These are phyloP conservation scores for Poecilobothrus nobilitatus DNA, from an alignment of 2,888 invertebrate genomes.

Conservation along the genomic window DNA sequence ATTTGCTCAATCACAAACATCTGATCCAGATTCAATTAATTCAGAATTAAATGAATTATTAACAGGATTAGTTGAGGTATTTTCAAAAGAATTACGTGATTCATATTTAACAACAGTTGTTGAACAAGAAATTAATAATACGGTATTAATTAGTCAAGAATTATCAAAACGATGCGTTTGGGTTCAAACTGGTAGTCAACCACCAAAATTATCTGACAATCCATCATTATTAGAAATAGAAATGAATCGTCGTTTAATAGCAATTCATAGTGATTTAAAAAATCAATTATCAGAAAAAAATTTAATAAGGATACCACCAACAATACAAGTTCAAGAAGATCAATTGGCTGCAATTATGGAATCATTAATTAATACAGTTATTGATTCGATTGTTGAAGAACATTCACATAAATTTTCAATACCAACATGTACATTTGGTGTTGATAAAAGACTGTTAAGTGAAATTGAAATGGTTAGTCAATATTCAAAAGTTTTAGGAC, in stretches of 20 bases:
- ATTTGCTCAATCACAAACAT: constrained; percentile 13
- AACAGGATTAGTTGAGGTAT: constrained; percentile 58
- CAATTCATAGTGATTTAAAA: constrained; percentile 65
- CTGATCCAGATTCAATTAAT: constrained; percentile 46
- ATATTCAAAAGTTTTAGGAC: constrained; percentile 59
- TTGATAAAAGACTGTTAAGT: constrained; percentile 61
- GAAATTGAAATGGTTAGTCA: constrained; percentile 61
- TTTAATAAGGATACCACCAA: constrained; percentile 52
- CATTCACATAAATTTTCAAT: constrained; percentile 51
- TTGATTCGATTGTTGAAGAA: constrained; percentile 61
- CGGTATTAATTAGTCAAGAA: constrained; percentile 70
- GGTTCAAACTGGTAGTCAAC: constrained; percentile 59
- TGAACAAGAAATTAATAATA: constrained; percentile 76
- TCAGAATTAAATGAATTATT: constrained; percentile 55
- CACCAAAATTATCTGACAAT: constrained; percentile 46
- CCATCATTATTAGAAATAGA: constrained; percentile 54
- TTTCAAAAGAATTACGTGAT: constrained; percentile 68
- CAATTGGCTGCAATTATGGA: constrained; percentile 51
- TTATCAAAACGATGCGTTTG: constrained; percentile 71
- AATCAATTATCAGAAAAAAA: constrained; percentile 66
- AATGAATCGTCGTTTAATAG: constrained; percentile 58
- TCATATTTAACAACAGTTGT: constrained; percentile 73
- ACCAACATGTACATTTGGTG: constrained; percentile 59
- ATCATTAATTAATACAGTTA: constrained; percentile 57
- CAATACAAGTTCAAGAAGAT: constrained; percentile 39